These are phyloP conservation scores for Eupithecia dodoneata DNA, from an alignment of 2,888 invertebrate genomes.

Conservation along the genomic window DNA sequence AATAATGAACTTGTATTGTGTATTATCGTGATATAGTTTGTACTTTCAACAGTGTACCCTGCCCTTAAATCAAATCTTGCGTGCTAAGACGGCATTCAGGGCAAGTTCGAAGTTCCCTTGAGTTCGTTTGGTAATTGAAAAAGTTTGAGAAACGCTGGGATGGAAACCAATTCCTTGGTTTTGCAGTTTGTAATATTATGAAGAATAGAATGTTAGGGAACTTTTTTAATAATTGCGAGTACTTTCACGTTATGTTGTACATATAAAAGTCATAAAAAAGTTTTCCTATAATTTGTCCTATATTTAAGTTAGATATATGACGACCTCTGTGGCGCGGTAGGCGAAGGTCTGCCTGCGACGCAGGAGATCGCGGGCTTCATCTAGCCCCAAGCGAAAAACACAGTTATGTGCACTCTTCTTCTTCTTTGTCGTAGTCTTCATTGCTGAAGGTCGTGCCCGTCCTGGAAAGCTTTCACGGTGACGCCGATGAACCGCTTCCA, in stretches of 20 bases:
- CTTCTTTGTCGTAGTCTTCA: too few species aligned
- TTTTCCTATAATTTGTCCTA: background rate
- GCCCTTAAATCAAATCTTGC: conserved; percentile 14
- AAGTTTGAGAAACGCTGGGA: conserved; percentile 37
- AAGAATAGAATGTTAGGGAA: background rate
- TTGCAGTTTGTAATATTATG: conserved; percentile 8
- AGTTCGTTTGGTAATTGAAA: conserved; percentile 42
- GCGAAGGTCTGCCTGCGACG: too few species aligned
- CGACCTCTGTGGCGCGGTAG: too few species aligned
- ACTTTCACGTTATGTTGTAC: background rate
- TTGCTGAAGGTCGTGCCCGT: too few species aligned
- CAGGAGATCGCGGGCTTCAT: too few species aligned
- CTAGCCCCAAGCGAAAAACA: too few species aligned
- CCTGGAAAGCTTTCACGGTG: too few species aligned
- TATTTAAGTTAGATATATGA: too few species aligned
- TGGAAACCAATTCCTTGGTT: conserved; percentile 17
- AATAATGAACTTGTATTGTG: background rate
- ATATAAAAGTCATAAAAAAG: background rate
- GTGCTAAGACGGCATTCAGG: conserved; percentile 21
- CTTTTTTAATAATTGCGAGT: background rate
- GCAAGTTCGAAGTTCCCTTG: conserved; percentile 23
- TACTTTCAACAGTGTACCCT: background rate
- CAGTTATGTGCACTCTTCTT: too few species aligned
- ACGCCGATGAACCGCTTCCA: too few species aligned
- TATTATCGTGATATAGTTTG: background rate